Percentiles rank a stretch among this genome's conserved stretches.
Conservation (phyloP, 1,140 invertebrate genomes). For the Teleogryllus occipitalis region DNA sequence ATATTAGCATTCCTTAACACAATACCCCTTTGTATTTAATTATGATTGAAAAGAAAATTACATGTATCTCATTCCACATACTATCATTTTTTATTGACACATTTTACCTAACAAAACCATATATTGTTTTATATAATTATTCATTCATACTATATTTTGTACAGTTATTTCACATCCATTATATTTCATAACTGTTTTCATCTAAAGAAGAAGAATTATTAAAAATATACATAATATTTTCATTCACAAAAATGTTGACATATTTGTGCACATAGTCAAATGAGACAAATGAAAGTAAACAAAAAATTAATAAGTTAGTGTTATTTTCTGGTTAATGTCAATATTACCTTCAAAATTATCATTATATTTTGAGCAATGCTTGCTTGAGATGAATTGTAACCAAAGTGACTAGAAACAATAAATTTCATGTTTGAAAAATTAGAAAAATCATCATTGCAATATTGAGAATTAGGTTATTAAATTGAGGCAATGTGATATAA, state of each 20-base stretch:
- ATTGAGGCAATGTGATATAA: background rate
- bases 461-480: background rate
- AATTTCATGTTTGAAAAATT: background rate
- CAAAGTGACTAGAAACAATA: background rate
- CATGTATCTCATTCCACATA: too few species aligned
- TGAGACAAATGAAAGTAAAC: background rate
- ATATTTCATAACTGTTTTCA: background rate
- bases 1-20: too few species aligned
- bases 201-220: background rate
- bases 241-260: background rate
- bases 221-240: background rate
- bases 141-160: background rate
- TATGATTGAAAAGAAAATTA: too few species aligned
- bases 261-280: background rate
- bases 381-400: too few species aligned
- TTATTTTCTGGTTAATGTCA: background rate
- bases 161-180: background rate
- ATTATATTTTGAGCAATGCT: background rate
- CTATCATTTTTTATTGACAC: too few species aligned
- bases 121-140: background rate
- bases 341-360: background rate
- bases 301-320: background rate
- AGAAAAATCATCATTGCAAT: background rate
- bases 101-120: background rate
- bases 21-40: too few species aligned